Evolutionary conservation across 2,888 invertebrate genomes (phyloP), one percentile per base, ranked within the genome.

Genomic region (Altica lythri): DNA sequence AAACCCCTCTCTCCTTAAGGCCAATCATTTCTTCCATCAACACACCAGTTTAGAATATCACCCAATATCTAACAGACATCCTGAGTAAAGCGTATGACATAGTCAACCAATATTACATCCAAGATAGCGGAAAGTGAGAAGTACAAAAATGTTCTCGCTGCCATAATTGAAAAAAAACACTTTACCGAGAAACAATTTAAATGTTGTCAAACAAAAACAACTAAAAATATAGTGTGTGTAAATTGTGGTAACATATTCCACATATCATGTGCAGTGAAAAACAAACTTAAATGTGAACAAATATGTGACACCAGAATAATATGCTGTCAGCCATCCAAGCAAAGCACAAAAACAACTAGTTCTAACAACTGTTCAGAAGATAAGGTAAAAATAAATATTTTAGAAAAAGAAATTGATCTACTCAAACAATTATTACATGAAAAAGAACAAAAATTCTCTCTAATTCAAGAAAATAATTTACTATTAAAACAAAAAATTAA

Each of bases 121-220:
- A 47, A 47, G 25, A 47, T 47, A 37, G 46, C 35, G 46, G 17
- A 17, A 35, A 35, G 25, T 35, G 35, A 48, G 25, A 10, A 46
- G 27, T 9, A 18, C 34, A 9, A 22, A 38, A 48, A 48, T 9
- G 29, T 29, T 16, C 17, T 22, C 38, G 19, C 47, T 38, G 14
- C 2, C 10, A 27, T 27, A 27, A 48, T 13, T 27, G 16, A 16
- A 14, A 29, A 35, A 13, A 35, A 46, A n/a, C n/a, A n/a, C 3
- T 25, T 25, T 9, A 35, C 19, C 22, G 29, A 32, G 19, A 49
- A 49, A 19, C n/a, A 14, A 18, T 40, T 49, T 22, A 49, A 42
- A 30, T 49, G 49, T 14, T 49, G 49, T 19, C 49, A 49, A 19
- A 42, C 10, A 12, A 49, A 49, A 19, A 13, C 22, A 32, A 42